A percentile compares a stretch with the other conserved stretches of the same genome.
phyloP scores from a whole-genome alignment of 2,888 invertebrate species.

The Ophonus ardosiacus region DNA sequence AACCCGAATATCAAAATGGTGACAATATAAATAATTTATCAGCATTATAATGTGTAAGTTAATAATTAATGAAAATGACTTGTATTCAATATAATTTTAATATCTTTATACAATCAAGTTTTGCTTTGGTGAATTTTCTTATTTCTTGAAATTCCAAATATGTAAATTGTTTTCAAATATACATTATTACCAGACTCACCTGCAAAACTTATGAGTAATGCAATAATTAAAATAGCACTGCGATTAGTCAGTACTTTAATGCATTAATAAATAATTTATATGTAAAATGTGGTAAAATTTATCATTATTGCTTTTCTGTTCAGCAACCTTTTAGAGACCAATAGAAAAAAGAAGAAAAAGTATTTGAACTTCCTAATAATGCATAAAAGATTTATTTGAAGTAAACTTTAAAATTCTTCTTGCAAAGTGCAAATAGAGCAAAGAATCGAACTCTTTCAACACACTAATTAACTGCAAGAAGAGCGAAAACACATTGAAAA shows the following conservation, averaged over 20 bases:
- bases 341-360: background rate
- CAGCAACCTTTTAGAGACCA: background rate
- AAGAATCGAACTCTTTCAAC: slow-evolving; percentile 6
- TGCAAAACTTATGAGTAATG: background rate
- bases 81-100: no score
- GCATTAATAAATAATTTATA: background rate
- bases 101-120: no score
- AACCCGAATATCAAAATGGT: no score
- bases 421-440: background rate
- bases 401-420: background rate
- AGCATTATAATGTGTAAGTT: no score
- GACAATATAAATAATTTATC: no score
- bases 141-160: no score
- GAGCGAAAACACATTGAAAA: background rate
- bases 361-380: background rate
- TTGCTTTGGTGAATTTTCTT: no score
- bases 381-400: slow-evolving; percentile 1
- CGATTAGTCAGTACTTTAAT: background rate
- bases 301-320: background rate
- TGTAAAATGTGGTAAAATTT: background rate
- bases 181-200: no score
- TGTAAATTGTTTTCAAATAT: no score
- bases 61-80: no score
- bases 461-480: slow-evolving; percentile 25
- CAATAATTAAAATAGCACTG: background rate